Percentiles rank a stretch among this genome's conserved stretches.
Evolutionary conservation across 2,888 invertebrate species (phyloP).

Genomic region (Hemistola chrysoprasaria): DNA sequence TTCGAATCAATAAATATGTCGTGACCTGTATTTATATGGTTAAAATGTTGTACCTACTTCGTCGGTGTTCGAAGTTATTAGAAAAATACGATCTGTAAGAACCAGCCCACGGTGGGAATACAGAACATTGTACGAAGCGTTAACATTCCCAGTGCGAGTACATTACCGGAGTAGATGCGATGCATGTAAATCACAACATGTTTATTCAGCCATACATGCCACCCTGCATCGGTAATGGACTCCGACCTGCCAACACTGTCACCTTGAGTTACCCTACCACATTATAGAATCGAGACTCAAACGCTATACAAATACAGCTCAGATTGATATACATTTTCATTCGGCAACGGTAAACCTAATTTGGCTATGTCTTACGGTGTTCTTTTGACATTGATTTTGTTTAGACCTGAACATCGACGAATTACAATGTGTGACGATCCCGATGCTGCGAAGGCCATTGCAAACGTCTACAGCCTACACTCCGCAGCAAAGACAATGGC

Average conservation of each 20-base stretch:
- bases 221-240: conserved; percentile 72
- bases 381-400: conserved; percentile 75
- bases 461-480: conserved; percentile 36
- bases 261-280: conserved; percentile 25
- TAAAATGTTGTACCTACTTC: conserved; percentile 16
- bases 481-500: conserved; percentile 39
- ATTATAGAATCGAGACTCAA: conserved; percentile 32
- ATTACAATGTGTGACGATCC: conserved; percentile 52
- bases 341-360: conserved; percentile 50
- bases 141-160: conserved; percentile 67
- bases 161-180: conserved; percentile 76
- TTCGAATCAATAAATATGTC: conserved; percentile 16
- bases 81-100: conserved; percentile 38
- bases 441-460: conserved; percentile 44
- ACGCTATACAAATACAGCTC: conserved; percentile 39
- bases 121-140: conserved; percentile 56
- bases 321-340: conserved; percentile 32
- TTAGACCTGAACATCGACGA: conserved; percentile 52
- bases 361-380: conserved; percentile 57
- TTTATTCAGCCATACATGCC: conserved; percentile 74
- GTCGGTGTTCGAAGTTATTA: conserved; percentile 17
- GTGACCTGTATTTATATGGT: conserved; percentile 24
- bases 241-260: conserved; percentile 41
- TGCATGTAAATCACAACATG: conserved; percentile 78
- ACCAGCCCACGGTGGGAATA: conserved; percentile 45